These are phyloP conservation scores for Caenorhabditis drosophilae DNA, from an alignment of 2,888 invertebrate species.

Conservation along the genomic window DNA sequence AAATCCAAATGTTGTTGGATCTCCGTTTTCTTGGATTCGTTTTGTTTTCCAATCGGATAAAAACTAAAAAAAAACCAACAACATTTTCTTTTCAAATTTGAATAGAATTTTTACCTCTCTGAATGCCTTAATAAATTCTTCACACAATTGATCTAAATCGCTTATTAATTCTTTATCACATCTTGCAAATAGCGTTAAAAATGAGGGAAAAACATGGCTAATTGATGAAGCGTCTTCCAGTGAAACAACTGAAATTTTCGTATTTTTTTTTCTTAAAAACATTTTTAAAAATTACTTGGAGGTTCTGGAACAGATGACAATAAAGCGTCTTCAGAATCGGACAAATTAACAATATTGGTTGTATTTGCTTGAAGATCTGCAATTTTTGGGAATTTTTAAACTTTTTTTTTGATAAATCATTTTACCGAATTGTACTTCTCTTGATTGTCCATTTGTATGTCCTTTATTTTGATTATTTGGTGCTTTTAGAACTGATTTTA, in stretches of 20 bases:
- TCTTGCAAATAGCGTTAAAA: conserved; percentile 41
- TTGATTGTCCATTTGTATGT: not conserved
- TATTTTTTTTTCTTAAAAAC: no score
- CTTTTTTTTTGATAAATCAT: not conserved
- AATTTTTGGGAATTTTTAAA: conserved; percentile 4
- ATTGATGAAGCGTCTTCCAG: conserved; percentile 22
- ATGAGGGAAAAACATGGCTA: conserved; percentile 47
- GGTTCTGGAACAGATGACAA: conserved; percentile 16
- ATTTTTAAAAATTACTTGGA: conserved; percentile 4
- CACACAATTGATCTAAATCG: conserved; percentile 52
- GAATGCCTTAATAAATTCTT: conserved; percentile 49
- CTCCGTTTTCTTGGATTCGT: conserved; percentile 4
- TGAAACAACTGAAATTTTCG: conserved; percentile 8
- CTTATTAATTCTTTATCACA: conserved; percentile 44
- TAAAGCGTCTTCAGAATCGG: conserved; percentile 31
- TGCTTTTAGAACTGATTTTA: conserved; percentile 13
- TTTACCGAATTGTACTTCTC: conserved; percentile 25
- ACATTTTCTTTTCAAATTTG: not conserved
- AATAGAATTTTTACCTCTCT: conserved; percentile 22
- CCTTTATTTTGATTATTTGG: no score
- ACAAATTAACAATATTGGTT: conserved; percentile 6
- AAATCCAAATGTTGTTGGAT: conserved; percentile 15
- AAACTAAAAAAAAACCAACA: conserved; percentile 26
- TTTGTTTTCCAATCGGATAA: conserved; percentile 28
- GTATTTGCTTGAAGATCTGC: conserved; percentile 23